Percentiles rank a stretch among this genome's conserved stretches.
These are phyloP conservation scores for Entosphenus tridentatus DNA, from an alignment of 2,113 vertebrate species.

Conservation along the genomic window DNA sequence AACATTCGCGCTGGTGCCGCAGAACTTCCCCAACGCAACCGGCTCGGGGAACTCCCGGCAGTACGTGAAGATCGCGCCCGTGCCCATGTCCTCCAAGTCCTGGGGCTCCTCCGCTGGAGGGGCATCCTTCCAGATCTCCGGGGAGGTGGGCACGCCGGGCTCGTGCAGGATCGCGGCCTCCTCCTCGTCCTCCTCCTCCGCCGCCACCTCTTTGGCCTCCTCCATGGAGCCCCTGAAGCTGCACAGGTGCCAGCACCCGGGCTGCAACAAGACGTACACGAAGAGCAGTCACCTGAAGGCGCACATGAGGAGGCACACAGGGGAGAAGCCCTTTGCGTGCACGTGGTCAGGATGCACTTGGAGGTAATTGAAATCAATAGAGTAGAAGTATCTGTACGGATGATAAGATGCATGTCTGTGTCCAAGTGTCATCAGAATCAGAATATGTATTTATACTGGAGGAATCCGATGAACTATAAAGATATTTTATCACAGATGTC, in stretches of 20 bases:
- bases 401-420: too few species aligned
- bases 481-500: too few species aligned
- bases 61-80: conserved; percentile 43
- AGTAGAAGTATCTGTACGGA: too few species aligned
- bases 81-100: conserved; percentile 24
- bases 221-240: conserved; percentile 18
- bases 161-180: conserved; percentile 1
- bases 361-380: conserved; percentile 22
- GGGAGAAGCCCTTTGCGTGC: conserved; percentile 50
- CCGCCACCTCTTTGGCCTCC: not conserved
- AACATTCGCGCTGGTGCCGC: conserved; percentile 24
- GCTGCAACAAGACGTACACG: conserved; percentile 54
- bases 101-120: conserved; percentile 17
- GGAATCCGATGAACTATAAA: too few species aligned
- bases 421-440: too few species aligned
- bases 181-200: too few species aligned
- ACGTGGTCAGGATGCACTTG: conserved; percentile 54
- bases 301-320: conserved; percentile 35
- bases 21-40: conserved; percentile 5
- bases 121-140: conserved; percentile 17
- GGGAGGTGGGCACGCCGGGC: conserved; percentile 6
- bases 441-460: too few species aligned
- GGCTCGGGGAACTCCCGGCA: conserved; percentile 29
- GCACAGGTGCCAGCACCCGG: conserved; percentile 47
- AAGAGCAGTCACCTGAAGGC: conserved; percentile 65